Evolutionary conservation across 23 tunicate genomes (phyloP), one percentile per base, ranked within the genome.

Genomic region (Phallusia fumigata): DNA sequence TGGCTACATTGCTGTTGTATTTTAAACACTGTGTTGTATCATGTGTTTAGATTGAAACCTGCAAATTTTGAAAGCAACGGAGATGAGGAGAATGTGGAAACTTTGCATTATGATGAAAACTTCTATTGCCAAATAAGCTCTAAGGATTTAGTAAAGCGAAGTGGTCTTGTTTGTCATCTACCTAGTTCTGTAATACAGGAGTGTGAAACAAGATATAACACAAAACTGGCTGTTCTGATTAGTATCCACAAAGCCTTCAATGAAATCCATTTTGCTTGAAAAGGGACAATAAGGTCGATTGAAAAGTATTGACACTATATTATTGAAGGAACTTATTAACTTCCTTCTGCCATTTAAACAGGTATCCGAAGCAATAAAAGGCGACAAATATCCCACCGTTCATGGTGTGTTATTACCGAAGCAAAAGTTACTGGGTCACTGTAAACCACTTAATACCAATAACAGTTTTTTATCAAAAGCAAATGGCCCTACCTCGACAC

Each of bases 371-470:
- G 77, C 85, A 34, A 82, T 82, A 77, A 77, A 82, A 35, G 77
- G 77, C 2, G 85, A 82, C 85, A 40, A 40, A 10, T 40, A 82
- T 36, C 85, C 85, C 1, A 82, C 85, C 18, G 8, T 82, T 2
- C 85, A 65, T 65, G 77, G 85, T 65, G 85, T 82, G 30, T 19
- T 82, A 1, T 69, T 82, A 3, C 32, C 77, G 85, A 82, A 65
- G 52, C 51, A 65, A 35, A 65, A 80, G 30, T 53, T 82, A 35
- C 32, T 82, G 85, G 36, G 8, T 1, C 85, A 82, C 35, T 82
- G 85, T 36, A n/a, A 40, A 40, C 5, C 47, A 40, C 47, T 40
- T n/a, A n/a, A n/a, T n/a, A n/a, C n/a, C n/a, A n/a, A n/a, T n/a
- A n/a, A n/a, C n/a, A n/a, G n/a, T n/a, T n/a, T n/a, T 72, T 80